Percentiles rank a stretch among this genome's conserved stretches.
Evolutionary conservation across 2,888 invertebrate genomes (phyloP).

Genomic region (Colletes collaris): DNA sequence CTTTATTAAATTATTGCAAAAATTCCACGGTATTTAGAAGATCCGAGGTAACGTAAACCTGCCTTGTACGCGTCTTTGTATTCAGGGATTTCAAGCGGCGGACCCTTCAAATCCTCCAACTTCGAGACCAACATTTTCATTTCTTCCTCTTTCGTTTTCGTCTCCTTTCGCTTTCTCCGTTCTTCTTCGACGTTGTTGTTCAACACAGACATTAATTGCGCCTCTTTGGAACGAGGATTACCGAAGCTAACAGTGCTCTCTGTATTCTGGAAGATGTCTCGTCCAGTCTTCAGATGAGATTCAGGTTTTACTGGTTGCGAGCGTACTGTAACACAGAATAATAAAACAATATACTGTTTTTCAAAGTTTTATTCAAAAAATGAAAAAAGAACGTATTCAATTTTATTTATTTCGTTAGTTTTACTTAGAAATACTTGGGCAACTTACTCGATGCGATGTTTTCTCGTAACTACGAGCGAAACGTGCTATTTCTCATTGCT

Average conservation of each 20-base stretch:
- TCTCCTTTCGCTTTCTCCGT: conserved; percentile 66
- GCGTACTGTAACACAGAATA: conserved; percentile 66
- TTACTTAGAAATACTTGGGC: too few relatives aligned
- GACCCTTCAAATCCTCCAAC: conserved; percentile 76
- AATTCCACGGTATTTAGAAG: too few relatives aligned
- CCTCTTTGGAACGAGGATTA: conserved; percentile 60
- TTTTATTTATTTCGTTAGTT: too few relatives aligned
- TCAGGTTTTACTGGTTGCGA: conserved; percentile 71
- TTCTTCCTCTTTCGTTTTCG: conserved; percentile 72
- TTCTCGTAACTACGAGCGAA: too few relatives aligned
- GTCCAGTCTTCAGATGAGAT: conserved; percentile 72
- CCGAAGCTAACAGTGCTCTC: conserved; percentile 61
- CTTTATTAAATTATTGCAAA: too few relatives aligned
- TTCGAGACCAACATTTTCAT: conserved; percentile 77
- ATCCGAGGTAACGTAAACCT: conserved; percentile 16
- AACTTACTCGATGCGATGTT: not conserved
- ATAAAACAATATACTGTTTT: not conserved
- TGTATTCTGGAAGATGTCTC: conserved; percentile 65
- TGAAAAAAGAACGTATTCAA: too few relatives aligned
- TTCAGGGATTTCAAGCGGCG: conserved; percentile 78
- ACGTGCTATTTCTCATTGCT: too few relatives aligned
- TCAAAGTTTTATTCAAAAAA: too few relatives aligned
- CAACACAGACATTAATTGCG: conserved; percentile 55
- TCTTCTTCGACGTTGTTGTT: conserved; percentile 58
- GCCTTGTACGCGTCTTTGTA: conserved; percentile 81